These are phyloP conservation scores for Psophia crepitans DNA, from an alignment of 2,113 vertebrate genomes.

Conservation along the genomic window DNA sequence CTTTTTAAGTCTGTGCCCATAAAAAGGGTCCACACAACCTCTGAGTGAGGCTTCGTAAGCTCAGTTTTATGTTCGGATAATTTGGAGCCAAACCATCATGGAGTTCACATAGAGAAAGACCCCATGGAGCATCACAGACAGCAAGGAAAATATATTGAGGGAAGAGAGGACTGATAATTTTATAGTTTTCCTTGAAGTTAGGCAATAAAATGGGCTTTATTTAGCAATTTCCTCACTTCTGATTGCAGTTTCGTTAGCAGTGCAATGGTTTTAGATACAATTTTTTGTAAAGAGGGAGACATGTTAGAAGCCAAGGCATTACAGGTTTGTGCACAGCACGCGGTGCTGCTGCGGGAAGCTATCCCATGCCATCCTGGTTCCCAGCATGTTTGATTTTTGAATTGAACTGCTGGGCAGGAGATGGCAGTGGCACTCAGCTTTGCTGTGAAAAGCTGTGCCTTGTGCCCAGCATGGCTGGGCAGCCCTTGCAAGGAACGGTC, in stretches of 20 bases:
- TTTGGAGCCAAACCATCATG: slow-evolving; percentile 47
- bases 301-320: background rate
- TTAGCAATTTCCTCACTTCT: slow-evolving; percentile 13
- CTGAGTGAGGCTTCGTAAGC: slow-evolving; percentile 36
- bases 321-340: background rate
- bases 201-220: slow-evolving; percentile 40
- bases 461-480: background rate
- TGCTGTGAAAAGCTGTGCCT: background rate
- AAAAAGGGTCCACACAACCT: slow-evolving; percentile 50
- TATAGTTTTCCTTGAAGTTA: slow-evolving; percentile 19
- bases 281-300: background rate
- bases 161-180: slow-evolving; percentile 53
- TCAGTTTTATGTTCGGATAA: slow-evolving; percentile 44
- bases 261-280: rapidly evolving
- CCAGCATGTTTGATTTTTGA: background rate
- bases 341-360: rapidly evolving
- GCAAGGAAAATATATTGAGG: slow-evolving; percentile 18
- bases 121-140: slow-evolving; percentile 4
- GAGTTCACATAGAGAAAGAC: slow-evolving; percentile 44
- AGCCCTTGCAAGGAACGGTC: background rate
- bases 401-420: background rate
- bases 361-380: background rate
- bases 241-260: slow-evolving; percentile 19
- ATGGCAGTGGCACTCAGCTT: background rate
- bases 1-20: slow-evolving; percentile 55